Evolutionary conservation across 2,888 invertebrate species (phyloP), one percentile per base, ranked within the genome.

Genomic region (Fragum fragum): DNA sequence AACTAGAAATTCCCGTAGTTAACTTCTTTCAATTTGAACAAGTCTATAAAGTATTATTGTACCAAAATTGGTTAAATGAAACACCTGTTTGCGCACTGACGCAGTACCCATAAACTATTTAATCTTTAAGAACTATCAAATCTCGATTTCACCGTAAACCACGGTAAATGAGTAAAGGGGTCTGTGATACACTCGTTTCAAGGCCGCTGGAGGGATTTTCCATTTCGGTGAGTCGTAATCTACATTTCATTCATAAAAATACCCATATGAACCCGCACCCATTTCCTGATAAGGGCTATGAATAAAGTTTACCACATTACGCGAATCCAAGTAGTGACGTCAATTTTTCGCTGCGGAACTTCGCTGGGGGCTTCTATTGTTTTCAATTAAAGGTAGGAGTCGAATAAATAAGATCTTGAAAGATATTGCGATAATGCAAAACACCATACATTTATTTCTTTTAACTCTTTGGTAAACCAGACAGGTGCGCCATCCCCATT

Each of bases 231-330:
- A 21, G 36, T 66, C 21, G 39, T 66, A 36, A 66, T 66, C 66
- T 36, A 21, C 11, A 42, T 16, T 66, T 42, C 66, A 66, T 66
- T 66, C 66, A 66, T 66, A 21, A 66, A 66, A 23, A 66, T 26
- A 66, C 66, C 26, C 21, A 42, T 1, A 36, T 66, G 66, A 66
- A 42, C 66, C 66, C 66, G 18, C 39, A 23, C 66, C 42, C 32
- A 29, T 18, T 29, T 61, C 36, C 23, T 23, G 66, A 66, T 66
- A 66, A 66, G 26, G 23, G 18, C 23, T 14, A 14, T n/a, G 3
- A 57, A 23, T 21, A 57, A 21, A 57, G 7, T 26, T 26, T 26
- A 23, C 57, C 6, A 47, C 26, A 57, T 5, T 14, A 57, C 57
- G 57, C n/a, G 57, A 7, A 16, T 18, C 47, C 2, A 3, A 3